These are phyloP conservation scores for Tamias sibiricus DNA, from an alignment of 2,113 vertebrate species.

Conservation along the genomic window DNA sequence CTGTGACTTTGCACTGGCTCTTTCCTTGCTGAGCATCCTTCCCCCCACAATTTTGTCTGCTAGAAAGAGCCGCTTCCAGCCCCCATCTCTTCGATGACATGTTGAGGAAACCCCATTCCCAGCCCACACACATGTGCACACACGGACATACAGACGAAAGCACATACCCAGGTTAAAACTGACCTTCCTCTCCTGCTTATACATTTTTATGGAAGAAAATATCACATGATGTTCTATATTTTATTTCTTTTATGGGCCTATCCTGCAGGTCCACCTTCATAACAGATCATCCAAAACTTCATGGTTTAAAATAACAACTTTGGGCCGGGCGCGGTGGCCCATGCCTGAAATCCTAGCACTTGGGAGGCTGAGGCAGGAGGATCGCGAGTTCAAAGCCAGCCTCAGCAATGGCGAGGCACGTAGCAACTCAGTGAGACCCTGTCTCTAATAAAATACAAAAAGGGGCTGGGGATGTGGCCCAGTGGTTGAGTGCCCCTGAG, in stretches of 20 bases:
- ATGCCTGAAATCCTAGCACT: too few species aligned
- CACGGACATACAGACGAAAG: too few species aligned
- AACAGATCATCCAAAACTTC: background rate
- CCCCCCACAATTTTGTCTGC: background rate
- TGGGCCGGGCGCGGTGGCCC: background rate
- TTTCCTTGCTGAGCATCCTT: background rate
- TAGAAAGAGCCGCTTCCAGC: background rate
- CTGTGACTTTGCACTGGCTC: background rate
- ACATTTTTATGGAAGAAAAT: background rate
- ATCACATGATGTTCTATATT: background rate
- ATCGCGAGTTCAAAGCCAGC: too few species aligned
- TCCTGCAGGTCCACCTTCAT: background rate
- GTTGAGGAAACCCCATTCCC: background rate
- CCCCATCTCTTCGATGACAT: background rate
- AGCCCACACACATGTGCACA: background rate
- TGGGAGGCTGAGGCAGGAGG: too few species aligned
- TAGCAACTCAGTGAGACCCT: too few species aligned
- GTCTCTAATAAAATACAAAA: too few species aligned
- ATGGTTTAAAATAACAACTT: background rate
- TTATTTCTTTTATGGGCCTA: background rate
- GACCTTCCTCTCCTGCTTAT: background rate
- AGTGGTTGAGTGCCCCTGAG: too few species aligned
- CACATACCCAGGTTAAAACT: background rate
- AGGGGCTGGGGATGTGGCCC: too few species aligned
- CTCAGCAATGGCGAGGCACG: too few species aligned